Conservation (phyloP, 2,888 invertebrate species). For the Sipha maydis region DNA sequence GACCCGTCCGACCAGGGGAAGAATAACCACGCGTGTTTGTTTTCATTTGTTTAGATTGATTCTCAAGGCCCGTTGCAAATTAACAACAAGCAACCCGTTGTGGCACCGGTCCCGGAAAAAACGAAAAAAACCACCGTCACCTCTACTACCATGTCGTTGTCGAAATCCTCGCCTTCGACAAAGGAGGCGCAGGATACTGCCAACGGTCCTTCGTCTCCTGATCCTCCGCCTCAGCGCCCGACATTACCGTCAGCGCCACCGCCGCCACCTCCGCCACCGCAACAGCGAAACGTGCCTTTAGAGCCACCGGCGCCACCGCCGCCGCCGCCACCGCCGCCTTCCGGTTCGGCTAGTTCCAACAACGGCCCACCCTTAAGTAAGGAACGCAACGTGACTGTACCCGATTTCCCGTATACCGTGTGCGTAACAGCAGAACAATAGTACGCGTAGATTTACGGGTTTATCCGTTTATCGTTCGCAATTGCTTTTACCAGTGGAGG, state of each 20-base stretch:
- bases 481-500: no score
- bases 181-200: background rate
- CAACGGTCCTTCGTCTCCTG: slow-evolving; percentile 4
- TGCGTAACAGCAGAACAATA: background rate
- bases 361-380: slow-evolving; percentile 38
- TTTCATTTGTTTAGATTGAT: slow-evolving; percentile 40
- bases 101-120: slow-evolving; percentile 15
- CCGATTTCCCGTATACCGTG: background rate
- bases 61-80: slow-evolving; percentile 56
- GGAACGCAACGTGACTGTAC: background rate
- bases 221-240: slow-evolving; percentile 58
- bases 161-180: background rate
- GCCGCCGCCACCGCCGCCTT: slow-evolving; percentile 36
- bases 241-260: slow-evolving; percentile 56
- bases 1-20: no score
- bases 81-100: slow-evolving; percentile 29
- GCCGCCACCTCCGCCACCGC: slow-evolving; percentile 23
- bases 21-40: background rate
- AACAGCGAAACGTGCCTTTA: background rate
- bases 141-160: slow-evolving; percentile 13
- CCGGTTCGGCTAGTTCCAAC: slow-evolving; percentile 49
- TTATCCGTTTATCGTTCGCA: no score
- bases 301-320: background rate
- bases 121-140: slow-evolving; percentile 20
- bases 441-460: background rate